phyloP scores from a whole-genome alignment of 2,888 invertebrate genomes.

The Eilema griseolum region DNA sequence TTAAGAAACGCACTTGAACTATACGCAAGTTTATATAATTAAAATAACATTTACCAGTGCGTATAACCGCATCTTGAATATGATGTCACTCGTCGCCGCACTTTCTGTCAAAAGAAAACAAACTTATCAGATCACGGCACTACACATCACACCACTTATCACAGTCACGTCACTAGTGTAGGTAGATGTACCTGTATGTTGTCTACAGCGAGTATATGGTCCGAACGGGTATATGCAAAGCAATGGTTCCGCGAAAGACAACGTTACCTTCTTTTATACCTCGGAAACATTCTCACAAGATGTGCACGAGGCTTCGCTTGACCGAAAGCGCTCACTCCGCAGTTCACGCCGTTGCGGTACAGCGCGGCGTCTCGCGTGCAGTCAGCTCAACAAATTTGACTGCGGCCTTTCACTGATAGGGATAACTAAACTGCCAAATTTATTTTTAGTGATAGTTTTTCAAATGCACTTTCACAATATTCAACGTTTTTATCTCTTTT shows the following conservation, averaged over 20 bases:
- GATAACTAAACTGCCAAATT: constrained; percentile 39
- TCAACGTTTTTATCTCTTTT: constrained; percentile 20
- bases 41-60: constrained; percentile 69
- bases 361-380: constrained; percentile 49
- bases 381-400: constrained; percentile 60
- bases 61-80: constrained; percentile 76
- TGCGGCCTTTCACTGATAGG: constrained; percentile 70
- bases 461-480: constrained; percentile 54
- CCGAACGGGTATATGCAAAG: constrained; percentile 70
- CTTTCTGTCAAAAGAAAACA: constrained; percentile 83
- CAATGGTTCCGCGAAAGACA: constrained; percentile 79
- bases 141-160: constrained; percentile 50
- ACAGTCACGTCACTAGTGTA: constrained; percentile 52
- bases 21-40: constrained; percentile 33
- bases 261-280: constrained; percentile 84
- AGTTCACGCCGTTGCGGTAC: constrained; percentile 50
- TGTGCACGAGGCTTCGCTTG: constrained; percentile 72
- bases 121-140: constrained; percentile 64
- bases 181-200: constrained; percentile 58
- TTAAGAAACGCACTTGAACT: constrained; percentile 48
- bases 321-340: constrained; percentile 70
- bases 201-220: constrained; percentile 58
- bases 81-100: constrained; percentile 61
- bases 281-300: constrained; percentile 83
- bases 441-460: constrained; percentile 53